These are phyloP conservation scores for Diadumene lineata DNA, from an alignment of 92 coral and sea anemone species.

Conservation along the genomic window DNA sequence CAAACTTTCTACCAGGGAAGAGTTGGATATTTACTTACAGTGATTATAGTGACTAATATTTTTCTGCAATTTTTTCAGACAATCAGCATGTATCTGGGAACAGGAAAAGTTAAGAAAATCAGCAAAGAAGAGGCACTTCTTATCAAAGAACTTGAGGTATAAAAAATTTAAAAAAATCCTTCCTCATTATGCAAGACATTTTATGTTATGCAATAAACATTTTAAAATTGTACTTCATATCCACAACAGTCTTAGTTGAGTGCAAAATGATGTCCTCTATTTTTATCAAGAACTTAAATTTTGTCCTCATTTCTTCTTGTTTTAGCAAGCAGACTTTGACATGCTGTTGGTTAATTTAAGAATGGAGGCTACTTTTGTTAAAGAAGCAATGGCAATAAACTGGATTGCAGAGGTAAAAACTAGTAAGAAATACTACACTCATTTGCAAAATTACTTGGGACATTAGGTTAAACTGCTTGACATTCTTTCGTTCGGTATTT, in stretches of 20 bases:
- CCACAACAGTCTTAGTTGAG: background rate
- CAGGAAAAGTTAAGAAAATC: conserved; percentile 89
- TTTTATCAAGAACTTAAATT: no score
- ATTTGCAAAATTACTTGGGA: no score
- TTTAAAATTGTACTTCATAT: background rate
- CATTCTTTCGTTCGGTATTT: no score
- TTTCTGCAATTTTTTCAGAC: conserved; percentile 38
- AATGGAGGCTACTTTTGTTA: conserved; percentile 94
- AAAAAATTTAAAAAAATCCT: no score
- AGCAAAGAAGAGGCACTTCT: conserved; percentile 94
- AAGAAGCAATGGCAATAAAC: conserved; percentile 89
- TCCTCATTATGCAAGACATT: no score
- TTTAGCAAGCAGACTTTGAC: conserved; percentile 98
- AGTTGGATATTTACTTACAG: background rate
- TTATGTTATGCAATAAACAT: background rate
- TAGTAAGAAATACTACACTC: no score
- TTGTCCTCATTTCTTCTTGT: background rate
- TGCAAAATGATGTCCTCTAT: no score
- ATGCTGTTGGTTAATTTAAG: conserved; percentile 92
- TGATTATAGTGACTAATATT: background rate
- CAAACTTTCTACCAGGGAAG: no score
- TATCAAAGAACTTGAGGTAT: conserved; percentile 96
- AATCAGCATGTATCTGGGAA: conserved; percentile 83
- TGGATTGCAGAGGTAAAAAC: conserved; percentile 85
- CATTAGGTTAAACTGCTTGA: no score